These are phyloP conservation scores for Cataglyphis rosenhaueri DNA, from an alignment of 2,888 invertebrate genomes.

Conservation along the genomic window DNA sequence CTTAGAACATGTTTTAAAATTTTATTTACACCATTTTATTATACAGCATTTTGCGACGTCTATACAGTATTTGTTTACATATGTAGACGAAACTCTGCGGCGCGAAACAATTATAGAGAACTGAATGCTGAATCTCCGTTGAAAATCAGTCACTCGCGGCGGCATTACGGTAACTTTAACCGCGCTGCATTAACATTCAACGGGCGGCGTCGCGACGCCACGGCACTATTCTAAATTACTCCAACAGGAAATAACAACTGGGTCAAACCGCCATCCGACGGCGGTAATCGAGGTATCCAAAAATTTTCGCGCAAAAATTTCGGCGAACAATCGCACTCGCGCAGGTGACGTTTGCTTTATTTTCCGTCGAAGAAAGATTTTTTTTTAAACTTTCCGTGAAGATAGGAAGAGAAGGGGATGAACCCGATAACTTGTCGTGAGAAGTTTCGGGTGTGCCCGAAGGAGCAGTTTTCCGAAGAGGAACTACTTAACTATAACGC, in stretches of 20 bases:
- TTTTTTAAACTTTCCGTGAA: constrained; percentile 1
- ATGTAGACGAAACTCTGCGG: not conserved
- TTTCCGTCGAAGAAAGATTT: constrained; percentile 4
- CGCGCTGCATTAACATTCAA: constrained; percentile 40
- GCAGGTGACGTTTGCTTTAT: not conserved
- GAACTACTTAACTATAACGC: constrained; percentile 44
- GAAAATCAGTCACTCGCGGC: constrained; percentile 41
- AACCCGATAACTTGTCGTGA: constrained; percentile 15
- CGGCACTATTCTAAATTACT: constrained; percentile 41
- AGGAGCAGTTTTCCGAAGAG: constrained; percentile 31
- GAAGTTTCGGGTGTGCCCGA: constrained; percentile 21
- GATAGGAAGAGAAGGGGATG: not conserved
- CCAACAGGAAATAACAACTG: constrained; percentile 42
- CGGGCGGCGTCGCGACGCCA: constrained; percentile 17
- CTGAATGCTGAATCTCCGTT: not conserved
- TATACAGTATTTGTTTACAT: not conserved
- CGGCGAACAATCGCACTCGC: not conserved
- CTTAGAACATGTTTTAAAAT: not conserved
- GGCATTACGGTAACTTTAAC: constrained; percentile 33
- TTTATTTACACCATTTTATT: not conserved
- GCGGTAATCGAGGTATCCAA: not conserved
- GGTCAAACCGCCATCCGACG: constrained; percentile 19
- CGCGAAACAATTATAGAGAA: constrained; percentile 33
- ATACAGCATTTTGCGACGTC: not conserved
- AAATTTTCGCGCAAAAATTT: constrained; percentile 11